A percentile compares a stretch with the other conserved stretches of the same genome.
These are phyloP conservation scores for Augochlorella aurata DNA, from an alignment of 2,888 invertebrate species.

Conservation along the genomic window DNA sequence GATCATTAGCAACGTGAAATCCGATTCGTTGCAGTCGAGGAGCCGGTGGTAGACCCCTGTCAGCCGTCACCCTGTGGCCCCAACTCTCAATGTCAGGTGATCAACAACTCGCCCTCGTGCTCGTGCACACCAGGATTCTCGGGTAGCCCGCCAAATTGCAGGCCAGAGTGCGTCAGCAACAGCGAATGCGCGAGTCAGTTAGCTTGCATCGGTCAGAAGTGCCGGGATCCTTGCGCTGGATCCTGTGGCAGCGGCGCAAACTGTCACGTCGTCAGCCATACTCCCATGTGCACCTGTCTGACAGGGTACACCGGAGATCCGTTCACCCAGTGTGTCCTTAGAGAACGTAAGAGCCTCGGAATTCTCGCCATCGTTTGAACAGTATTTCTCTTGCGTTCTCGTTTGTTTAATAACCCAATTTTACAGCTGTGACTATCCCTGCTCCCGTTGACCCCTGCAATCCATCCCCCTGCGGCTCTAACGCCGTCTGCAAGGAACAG, in stretches of 20 bases:
- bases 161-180: slow-evolving; percentile 87
- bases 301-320: slow-evolving; percentile 85
- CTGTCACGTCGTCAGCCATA: slow-evolving; percentile 82
- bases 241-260: slow-evolving; percentile 82
- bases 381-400: neutral
- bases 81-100: slow-evolving; percentile 82
- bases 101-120: slow-evolving; percentile 83
- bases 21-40: slow-evolving; percentile 51
- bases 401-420: neutral
- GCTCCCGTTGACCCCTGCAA: slow-evolving; percentile 84
- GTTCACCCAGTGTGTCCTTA: slow-evolving; percentile 83
- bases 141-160: slow-evolving; percentile 86
- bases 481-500: slow-evolving; percentile 86
- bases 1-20: neutral
- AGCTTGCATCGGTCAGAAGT: slow-evolving; percentile 87
- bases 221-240: slow-evolving; percentile 83
- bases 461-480: slow-evolving; percentile 90
- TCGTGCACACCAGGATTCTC: slow-evolving; percentile 84
- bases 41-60: slow-evolving; percentile 86
- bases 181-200: slow-evolving; percentile 86
- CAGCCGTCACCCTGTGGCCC: slow-evolving; percentile 92
- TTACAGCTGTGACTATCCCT: slow-evolving; percentile 49
- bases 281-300: slow-evolving; percentile 84
- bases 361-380: neutral
- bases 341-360: slow-evolving; percentile 56